Percentiles rank a stretch among this genome's conserved stretches.
These are phyloP conservation scores for Temnothorax unifasciatus DNA, from an alignment of 2,888 invertebrate species.

Conservation along the genomic window DNA sequence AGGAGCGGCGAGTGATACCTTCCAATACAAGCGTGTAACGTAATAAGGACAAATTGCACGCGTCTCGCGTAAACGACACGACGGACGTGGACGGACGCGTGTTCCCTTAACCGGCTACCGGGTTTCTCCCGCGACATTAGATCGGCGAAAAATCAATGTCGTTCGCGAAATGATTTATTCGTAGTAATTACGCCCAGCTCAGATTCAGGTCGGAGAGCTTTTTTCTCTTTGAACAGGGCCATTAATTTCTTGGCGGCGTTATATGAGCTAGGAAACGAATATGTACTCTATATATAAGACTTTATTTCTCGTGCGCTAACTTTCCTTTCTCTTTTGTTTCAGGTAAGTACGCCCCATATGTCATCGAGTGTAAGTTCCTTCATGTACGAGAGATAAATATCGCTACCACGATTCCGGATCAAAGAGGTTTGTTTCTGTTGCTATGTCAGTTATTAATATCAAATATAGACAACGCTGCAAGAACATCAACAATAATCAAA, in stretches of 20 bases:
- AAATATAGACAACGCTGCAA: not conserved
- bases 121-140: conserved; percentile 40
- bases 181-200: conserved; percentile 29
- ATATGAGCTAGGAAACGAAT: conserved; percentile 30
- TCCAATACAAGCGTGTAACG: conserved; percentile 29
- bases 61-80: conserved; percentile 31
- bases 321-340: conserved; percentile 42
- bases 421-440: not conserved
- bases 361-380: conserved; percentile 15
- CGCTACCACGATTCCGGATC: not conserved
- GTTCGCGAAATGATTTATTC: conserved; percentile 36
- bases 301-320: conserved; percentile 18
- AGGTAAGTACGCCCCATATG: conserved; percentile 35
- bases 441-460: not conserved
- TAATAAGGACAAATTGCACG: conserved; percentile 52
- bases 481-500: not conserved
- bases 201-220: conserved; percentile 12
- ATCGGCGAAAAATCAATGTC: conserved; percentile 24
- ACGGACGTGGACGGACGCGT: not conserved
- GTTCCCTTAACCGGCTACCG: conserved; percentile 20
- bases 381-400: not conserved
- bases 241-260: conserved; percentile 43
- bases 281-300: conserved; percentile 17
- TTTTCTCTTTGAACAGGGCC: conserved; percentile 5
- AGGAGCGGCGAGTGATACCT: conserved; percentile 40